Percentiles rank a stretch among this genome's conserved stretches.
phyloP scores from a whole-genome alignment of 2,113 vertebrate species.

The Grammomys dolichurus region DNA sequence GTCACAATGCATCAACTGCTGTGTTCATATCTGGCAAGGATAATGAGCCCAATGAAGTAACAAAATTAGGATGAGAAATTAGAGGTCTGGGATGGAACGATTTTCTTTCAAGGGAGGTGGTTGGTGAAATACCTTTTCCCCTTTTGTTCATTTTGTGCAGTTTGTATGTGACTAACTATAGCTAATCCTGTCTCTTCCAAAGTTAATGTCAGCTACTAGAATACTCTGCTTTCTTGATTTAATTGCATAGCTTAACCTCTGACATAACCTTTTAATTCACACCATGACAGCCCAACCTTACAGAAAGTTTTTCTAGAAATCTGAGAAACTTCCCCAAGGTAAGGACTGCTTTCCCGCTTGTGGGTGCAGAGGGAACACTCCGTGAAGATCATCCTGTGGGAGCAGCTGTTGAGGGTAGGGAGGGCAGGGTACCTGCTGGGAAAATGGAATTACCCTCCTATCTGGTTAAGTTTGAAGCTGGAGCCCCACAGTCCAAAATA shows the following conservation, averaged over 20 bases:
- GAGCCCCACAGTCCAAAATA: neutral
- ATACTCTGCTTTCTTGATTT: slow-evolving; percentile 82
- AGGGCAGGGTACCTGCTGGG: neutral
- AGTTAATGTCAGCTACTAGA: slow-evolving; percentile 77
- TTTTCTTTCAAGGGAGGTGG: slow-evolving; percentile 70
- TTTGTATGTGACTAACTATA: slow-evolving; percentile 73
- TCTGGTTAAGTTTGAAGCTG: neutral
- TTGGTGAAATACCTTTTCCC: slow-evolving; percentile 41
- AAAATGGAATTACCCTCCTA: neutral
- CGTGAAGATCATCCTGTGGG: neutral
- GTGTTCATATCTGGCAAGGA: slow-evolving; percentile 62
- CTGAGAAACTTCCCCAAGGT: slow-evolving; percentile 73
- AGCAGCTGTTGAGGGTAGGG: slow-evolving; percentile 41
- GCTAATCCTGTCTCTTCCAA: slow-evolving; percentile 72
- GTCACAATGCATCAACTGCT: slow-evolving; percentile 68
- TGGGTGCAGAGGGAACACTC: slow-evolving; percentile 9
- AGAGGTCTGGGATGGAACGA: slow-evolving; percentile 62
- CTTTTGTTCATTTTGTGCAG: slow-evolving; percentile 37
- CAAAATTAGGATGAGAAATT: slow-evolving; percentile 73
- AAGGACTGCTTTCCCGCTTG: neutral
- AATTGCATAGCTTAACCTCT: slow-evolving; percentile 82
- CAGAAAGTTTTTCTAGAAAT: slow-evolving; percentile 75
- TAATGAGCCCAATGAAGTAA: slow-evolving; percentile 65
- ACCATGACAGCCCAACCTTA: slow-evolving; percentile 68
- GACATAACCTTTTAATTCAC: slow-evolving; percentile 79